phyloP scores from a whole-genome alignment of 30 jellyfish, hydroid and myxozoan species.

The Catostylus mosaicus region DNA sequence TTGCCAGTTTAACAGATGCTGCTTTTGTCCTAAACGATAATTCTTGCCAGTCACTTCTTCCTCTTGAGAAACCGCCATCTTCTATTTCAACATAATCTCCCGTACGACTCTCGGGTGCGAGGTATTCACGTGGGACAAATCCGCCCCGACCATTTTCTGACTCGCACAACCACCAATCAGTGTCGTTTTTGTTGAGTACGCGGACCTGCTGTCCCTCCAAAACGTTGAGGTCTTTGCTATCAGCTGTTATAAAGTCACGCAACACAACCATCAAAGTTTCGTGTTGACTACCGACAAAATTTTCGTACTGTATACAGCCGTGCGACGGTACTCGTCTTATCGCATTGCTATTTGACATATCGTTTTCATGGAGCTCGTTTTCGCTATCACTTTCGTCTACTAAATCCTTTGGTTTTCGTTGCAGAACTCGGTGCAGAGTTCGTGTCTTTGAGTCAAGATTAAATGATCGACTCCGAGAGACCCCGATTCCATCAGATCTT shows the following conservation, averaged over 20 bases:
- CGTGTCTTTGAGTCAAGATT: slow-evolving; percentile 44
- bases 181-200: slow-evolving; percentile 46
- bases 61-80: not conserved
- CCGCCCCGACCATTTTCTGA: slow-evolving; percentile 71
- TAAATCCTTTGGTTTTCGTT: slow-evolving; percentile 44
- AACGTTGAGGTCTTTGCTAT: slow-evolving; percentile 52
- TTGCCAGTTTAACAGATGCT: slow-evolving; percentile 48
- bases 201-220: slow-evolving; percentile 64
- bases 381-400: slow-evolving; percentile 44
- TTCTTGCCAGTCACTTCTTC: slow-evolving; percentile 18
- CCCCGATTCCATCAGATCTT: slow-evolving; percentile 2
- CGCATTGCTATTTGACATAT: not conserved
- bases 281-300: not conserved
- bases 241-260: slow-evolving; percentile 30
- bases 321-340: slow-evolving; percentile 4
- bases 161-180: slow-evolving; percentile 64
- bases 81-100: not conserved
- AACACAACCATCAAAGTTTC: slow-evolving; percentile 32
- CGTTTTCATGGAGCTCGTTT: not conserved
- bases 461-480: slow-evolving; percentile 57
- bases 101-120: slow-evolving; percentile 7
- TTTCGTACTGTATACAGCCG: not conserved
- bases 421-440: slow-evolving; percentile 6
- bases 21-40: slow-evolving; percentile 10
- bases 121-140: slow-evolving; percentile 47